Evolutionary conservation across 2,888 invertebrate genomes (phyloP).

Genomic region (Tetrapedia diversipes): DNA sequence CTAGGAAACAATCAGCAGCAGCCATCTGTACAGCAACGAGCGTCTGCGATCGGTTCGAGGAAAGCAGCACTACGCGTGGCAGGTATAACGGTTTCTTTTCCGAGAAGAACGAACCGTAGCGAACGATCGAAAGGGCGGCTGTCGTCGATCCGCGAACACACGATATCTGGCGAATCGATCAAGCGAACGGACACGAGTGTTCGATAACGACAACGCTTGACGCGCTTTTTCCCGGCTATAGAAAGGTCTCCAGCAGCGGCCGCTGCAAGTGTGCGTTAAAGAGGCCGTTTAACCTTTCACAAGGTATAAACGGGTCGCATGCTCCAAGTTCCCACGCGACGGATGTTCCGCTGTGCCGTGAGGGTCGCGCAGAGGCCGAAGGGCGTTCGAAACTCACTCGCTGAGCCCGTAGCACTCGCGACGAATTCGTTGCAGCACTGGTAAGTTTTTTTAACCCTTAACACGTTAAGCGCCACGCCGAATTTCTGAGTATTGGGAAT

Average conservation of each 20-base stretch:
- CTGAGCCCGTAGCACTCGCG: neutral
- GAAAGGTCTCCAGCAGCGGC: constrained; percentile 67
- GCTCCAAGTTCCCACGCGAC: constrained; percentile 74
- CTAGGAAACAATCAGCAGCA: neutral
- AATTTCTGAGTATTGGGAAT: no score
- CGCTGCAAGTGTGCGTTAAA: constrained; percentile 73
- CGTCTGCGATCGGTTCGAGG: no score
- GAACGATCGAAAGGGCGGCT: constrained; percentile 33
- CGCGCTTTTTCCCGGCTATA: constrained; percentile 66
- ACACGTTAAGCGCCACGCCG: no score
- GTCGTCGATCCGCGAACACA: constrained; percentile 46
- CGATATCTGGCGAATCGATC: constrained; percentile 64
- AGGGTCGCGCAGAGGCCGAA: constrained; percentile 45
- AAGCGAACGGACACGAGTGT: constrained; percentile 57
- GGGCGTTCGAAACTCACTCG: constrained; percentile 33
- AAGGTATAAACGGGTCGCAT: constrained; percentile 72
- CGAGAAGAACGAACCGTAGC: neutral
- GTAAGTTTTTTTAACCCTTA: no score
- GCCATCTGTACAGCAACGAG: no score
- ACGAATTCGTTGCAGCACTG: neutral
- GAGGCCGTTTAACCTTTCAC: constrained; percentile 77
- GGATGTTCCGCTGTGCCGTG: constrained; percentile 64
- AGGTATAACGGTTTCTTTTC: neutral
- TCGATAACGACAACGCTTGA: constrained; percentile 69
- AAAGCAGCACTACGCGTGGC: no score